Evolutionary conservation across 2,888 invertebrate genomes (phyloP).

Genomic region (Nemotelus nigrinus): DNA sequence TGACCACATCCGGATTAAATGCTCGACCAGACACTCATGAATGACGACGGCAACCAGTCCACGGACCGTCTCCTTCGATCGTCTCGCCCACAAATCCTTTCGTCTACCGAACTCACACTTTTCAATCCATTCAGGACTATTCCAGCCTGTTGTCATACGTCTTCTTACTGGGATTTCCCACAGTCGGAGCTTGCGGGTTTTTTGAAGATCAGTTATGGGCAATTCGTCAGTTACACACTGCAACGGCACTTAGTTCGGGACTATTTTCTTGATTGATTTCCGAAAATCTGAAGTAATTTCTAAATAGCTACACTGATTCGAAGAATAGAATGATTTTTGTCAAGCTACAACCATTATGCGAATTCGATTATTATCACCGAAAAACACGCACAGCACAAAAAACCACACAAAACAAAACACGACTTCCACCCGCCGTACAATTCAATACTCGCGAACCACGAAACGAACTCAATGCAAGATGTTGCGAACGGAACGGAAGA

Average conservation of each 20-base stretch:
- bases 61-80: neutral
- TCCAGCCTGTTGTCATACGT: slow-evolving; percentile 7
- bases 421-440: slow-evolving; percentile 18
- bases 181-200: neutral
- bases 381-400: slow-evolving; percentile 28
- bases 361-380: slow-evolving; percentile 21
- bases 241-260: neutral
- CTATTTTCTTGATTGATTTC: neutral
- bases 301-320: slow-evolving; percentile 7
- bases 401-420: slow-evolving; percentile 36
- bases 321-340: neutral
- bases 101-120: neutral
- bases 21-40: slow-evolving; percentile 11
- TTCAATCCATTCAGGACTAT: neutral
- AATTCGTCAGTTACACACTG: neutral
- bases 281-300: neutral
- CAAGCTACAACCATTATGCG: neutral
- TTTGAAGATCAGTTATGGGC: neutral
- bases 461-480: slow-evolving; percentile 1
- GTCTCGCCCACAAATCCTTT: slow-evolving; percentile 4
- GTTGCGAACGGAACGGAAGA: slow-evolving; percentile 37
- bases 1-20: slow-evolving; percentile 40
- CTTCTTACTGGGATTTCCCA: slow-evolving; percentile 7
- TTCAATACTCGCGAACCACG: slow-evolving; percentile 18
- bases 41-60: neutral